Conservation (phyloP, 2,888 invertebrate genomes). For the Koerneria pararmatus region DNA sequence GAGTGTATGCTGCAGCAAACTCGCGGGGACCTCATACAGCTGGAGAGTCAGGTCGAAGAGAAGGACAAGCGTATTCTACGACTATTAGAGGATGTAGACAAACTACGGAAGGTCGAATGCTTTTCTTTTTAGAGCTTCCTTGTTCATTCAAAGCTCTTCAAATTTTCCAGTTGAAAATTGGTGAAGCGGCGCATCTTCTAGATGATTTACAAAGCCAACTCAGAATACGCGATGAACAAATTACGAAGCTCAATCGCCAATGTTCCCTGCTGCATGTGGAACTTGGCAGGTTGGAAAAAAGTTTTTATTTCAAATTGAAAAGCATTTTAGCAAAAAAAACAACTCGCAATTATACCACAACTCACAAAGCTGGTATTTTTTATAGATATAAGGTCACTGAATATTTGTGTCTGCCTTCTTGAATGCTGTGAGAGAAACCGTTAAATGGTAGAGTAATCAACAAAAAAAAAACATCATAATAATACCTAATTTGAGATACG, state of each 20-base stretch:
- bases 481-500: too few species aligned
- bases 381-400: too few species aligned
- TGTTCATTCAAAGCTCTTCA: not conserved
- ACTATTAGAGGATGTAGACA: not conserved
- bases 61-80: constrained; percentile 8
- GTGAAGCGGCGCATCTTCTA: constrained; percentile 9
- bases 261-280: constrained; percentile 51
- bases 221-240: constrained; percentile 46
- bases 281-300: constrained; percentile 26
- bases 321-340: too few species aligned
- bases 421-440: too few species aligned
- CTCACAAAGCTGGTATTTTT: too few species aligned
- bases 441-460: too few species aligned
- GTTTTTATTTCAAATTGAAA: too few species aligned
- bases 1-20: constrained; percentile 5
- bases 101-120: constrained; percentile 11
- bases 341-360: too few species aligned
- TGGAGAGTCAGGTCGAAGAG: constrained; percentile 16
- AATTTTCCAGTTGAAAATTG: constrained; percentile 20
- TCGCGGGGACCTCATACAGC: not conserved
- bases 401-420: too few species aligned
- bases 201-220: constrained; percentile 9
- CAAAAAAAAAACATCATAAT: too few species aligned
- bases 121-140: too few species aligned
- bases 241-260: constrained; percentile 43